Conservation (phyloP, 2,113 vertebrate species). For the Trachemys scripta region DNA sequence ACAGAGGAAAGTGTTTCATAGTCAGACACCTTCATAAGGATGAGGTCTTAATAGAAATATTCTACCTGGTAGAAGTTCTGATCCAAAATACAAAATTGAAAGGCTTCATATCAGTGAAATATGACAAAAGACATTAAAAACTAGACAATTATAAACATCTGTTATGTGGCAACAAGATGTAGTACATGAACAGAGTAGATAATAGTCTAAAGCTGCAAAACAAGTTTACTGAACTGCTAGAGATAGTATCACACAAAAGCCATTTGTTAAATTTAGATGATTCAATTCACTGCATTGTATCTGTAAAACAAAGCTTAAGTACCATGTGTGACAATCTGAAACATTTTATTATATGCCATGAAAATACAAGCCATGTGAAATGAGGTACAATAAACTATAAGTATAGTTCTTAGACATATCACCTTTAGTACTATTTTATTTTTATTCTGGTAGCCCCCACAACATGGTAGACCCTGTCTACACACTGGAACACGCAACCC, state of each 20-base stretch:
- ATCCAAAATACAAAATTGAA: background rate
- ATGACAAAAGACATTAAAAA: background rate
- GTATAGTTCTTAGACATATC: background rate
- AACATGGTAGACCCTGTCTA: background rate
- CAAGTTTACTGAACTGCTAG: background rate
- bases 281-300: background rate
- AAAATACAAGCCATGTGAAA: background rate
- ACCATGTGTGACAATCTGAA: background rate
- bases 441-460: background rate
- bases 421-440: background rate
- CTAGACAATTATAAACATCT: background rate
- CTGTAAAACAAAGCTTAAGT: background rate
- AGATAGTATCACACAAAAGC: background rate
- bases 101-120: background rate
- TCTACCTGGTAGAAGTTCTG: background rate
- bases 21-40: background rate
- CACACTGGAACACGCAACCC: background rate
- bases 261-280: background rate
- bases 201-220: background rate
- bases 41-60: background rate
- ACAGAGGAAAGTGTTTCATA: background rate
- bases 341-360: background rate
- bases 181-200: background rate
- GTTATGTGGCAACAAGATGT: background rate
- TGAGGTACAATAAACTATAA: accelerated